Evolutionary conservation across 1,140 invertebrate genomes (phyloP).

Genomic region (Aricia agestis): DNA sequence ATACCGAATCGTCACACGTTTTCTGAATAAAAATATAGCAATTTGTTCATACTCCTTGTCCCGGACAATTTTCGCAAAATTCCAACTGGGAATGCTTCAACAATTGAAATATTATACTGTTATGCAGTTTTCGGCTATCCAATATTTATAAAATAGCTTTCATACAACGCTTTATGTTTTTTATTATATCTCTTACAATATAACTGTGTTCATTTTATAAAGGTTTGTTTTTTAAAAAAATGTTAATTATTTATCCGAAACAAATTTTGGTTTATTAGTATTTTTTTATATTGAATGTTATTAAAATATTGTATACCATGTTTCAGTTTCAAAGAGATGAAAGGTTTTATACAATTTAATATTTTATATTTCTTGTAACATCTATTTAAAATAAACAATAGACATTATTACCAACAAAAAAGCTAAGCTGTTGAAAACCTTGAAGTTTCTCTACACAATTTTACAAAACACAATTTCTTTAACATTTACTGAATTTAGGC

Average conservation of each 20-base stretch:
- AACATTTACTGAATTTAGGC: conserved; percentile 1
- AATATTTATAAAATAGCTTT: not conserved
- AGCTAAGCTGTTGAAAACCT: not conserved
- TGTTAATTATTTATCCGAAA: too few relatives aligned
- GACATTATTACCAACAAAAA: not conserved
- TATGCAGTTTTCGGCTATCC: conserved; percentile 18
- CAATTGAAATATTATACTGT: conserved; percentile 30
- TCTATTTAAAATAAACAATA: not conserved
- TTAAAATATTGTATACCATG: too few relatives aligned
- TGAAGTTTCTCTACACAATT: not conserved
- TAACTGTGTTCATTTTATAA: too few relatives aligned
- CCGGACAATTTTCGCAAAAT: conserved; percentile 26
- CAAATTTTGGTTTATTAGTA: too few relatives aligned
- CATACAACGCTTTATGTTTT: not conserved
- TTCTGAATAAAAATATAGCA: conserved; percentile 44
- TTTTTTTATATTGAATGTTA: too few relatives aligned
- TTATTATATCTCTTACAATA: too few relatives aligned
- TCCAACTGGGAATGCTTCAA: conserved; percentile 27
- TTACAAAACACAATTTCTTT: not conserved
- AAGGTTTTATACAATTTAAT: too few relatives aligned
- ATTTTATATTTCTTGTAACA: too few relatives aligned
- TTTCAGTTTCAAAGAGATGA: too few relatives aligned
- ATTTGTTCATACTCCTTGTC: conserved; percentile 32
- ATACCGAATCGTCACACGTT: conserved; percentile 40
- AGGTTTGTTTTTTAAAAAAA: too few relatives aligned